A percentile compares a stretch with the other conserved stretches of the same genome.
Evolutionary conservation across 2,113 vertebrate genomes (phyloP).

Genomic region (Spea multiplicata): DNA sequence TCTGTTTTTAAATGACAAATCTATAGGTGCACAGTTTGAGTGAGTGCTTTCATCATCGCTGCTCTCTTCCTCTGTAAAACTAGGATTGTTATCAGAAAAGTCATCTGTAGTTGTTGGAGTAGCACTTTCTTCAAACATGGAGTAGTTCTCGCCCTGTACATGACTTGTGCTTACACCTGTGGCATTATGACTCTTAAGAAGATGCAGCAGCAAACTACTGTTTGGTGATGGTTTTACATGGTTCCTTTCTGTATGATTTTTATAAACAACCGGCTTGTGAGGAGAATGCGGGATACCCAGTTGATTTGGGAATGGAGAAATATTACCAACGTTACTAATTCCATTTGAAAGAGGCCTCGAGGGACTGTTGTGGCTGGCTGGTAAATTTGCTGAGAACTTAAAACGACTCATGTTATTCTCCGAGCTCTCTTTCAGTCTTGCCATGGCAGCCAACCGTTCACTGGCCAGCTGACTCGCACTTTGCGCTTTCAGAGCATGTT

Average conservation of each 20-base stretch:
- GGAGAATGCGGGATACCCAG: constrained; percentile 62
- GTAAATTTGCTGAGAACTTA: constrained; percentile 68
- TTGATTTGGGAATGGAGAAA: constrained; percentile 68
- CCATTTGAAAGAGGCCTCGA: constrained; percentile 74
- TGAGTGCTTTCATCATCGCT: constrained; percentile 93
- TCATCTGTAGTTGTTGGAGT: constrained; percentile 88
- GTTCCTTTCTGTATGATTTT: constrained; percentile 76
- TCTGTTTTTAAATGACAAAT: constrained; percentile 86
- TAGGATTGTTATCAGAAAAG: constrained; percentile 86
- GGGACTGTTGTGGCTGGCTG: constrained; percentile 77
- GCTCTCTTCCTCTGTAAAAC: constrained; percentile 85
- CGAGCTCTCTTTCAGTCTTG: constrained; percentile 77
- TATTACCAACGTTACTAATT: constrained; percentile 66
- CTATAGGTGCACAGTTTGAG: constrained; percentile 93
- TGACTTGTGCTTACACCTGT: constrained; percentile 77
- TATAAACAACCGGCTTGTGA: constrained; percentile 72
- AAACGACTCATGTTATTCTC: constrained; percentile 75
- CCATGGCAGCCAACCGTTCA: constrained; percentile 92
- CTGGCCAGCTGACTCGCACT: constrained; percentile 87
- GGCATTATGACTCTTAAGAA: constrained; percentile 91
- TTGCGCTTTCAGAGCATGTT: constrained; percentile 93
- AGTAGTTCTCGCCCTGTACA: constrained; percentile 73
- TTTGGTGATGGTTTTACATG: constrained; percentile 78
- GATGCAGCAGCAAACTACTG: constrained; percentile 90
- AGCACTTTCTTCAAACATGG: constrained; percentile 74